These are phyloP conservation scores for Nannoperca australis DNA, from an alignment of 2,797 vertebrate genomes.

Conservation along the genomic window DNA sequence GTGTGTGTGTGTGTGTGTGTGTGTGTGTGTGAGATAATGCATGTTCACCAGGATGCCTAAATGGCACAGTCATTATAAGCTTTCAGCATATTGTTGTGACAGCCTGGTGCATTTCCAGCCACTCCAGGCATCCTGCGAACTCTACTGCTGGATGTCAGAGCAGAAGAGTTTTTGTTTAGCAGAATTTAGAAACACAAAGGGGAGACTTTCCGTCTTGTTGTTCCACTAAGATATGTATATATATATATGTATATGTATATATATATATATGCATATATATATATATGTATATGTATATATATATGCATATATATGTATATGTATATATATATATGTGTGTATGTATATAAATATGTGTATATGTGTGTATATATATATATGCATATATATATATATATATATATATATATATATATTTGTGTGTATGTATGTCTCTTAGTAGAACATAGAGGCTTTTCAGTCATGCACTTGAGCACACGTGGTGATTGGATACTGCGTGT, in stretches of 20 bases:
- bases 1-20: slow-evolving; percentile 11
- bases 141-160: slow-evolving; percentile 27
- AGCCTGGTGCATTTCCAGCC: slow-evolving; percentile 41
- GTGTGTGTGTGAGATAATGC: neutral
- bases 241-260: too few relatives aligned
- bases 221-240: neutral
- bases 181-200: neutral
- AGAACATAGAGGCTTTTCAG: neutral
- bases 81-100: slow-evolving; percentile 47
- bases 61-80: slow-evolving; percentile 52
- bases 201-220: neutral
- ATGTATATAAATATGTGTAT: too few relatives aligned
- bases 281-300: too few relatives aligned
- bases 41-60: slow-evolving; percentile 32
- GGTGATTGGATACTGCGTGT: slow-evolving; percentile 12
- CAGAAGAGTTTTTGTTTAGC: neutral
- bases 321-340: too few relatives aligned
- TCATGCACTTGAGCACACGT: neutral
- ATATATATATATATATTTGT: too few relatives aligned
- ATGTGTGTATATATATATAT: too few relatives aligned
- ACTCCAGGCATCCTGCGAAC: slow-evolving; percentile 14
- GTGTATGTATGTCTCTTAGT: too few relatives aligned
- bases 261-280: too few relatives aligned
- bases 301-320: too few relatives aligned
- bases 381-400: too few relatives aligned